Base-by-base conservation (phyloP, 2,888 invertebrate species). In the Agrenia bidenticulata region DNA sequence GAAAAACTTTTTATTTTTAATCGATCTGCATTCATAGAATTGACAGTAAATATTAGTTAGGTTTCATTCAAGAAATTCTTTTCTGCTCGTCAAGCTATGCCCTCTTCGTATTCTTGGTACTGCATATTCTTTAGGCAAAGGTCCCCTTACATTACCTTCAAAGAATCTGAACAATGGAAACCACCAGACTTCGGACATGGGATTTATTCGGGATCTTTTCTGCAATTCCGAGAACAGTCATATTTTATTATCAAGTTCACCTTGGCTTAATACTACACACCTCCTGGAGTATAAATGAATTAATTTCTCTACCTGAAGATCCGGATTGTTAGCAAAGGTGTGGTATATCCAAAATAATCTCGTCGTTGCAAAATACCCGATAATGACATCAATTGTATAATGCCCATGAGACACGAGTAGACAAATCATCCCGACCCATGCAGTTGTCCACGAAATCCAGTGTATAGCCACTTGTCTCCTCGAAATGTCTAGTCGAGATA, bases 261-360 rank as follows among this genome's bases (percentile, higher is more conserved):
- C n/a, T n/a, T n/a, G n/a, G n/a, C n/a, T n/a, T n/a, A n/a, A n/a
- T n/a, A n/a, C n/a, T n/a, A n/a, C n/a, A n/a, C n/a, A n/a, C 39
- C 9, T 39, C 15, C 39, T 39, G 15, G 7, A 39, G 7, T 39
- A 39, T 39, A 39, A 39, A 39, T 39, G 7, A 7, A n/a, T 39
- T 7, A 11, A 21, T 49, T 32, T 32, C 32, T 32, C 32, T 68
- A 79, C 79, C 77, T 79, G 79, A 45, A 79, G 70, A 49, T 72
- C 72, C 27, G 74, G 63, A 73, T 79, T 79, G 68, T 79, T 78
- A 45, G 79, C 79, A 64, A 82, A 70, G 1, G 81, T 80, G 74
- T 83, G 83, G 74, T 83, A 83, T 21, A 79, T 79, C 81, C 82
- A 83, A 76, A 83, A 83, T 27, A 82, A 76, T 63, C 82, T 75